These are phyloP conservation scores for Otus sunia DNA, from an alignment of 2,113 vertebrate genomes.

Conservation along the genomic window DNA sequence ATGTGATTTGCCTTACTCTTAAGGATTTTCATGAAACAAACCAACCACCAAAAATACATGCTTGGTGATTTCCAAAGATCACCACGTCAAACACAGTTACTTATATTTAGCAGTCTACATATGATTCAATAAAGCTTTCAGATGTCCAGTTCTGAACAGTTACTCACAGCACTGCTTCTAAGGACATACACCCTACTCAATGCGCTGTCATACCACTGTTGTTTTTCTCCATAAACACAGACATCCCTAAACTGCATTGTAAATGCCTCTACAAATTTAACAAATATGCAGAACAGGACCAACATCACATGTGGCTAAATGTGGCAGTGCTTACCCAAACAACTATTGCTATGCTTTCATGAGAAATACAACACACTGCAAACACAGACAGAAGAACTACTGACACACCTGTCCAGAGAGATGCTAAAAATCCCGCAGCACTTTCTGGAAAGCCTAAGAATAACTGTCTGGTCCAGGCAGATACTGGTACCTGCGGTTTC, in stretches of 20 bases:
- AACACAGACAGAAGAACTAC: accelerated
- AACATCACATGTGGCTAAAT: background rate
- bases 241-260: accelerated
- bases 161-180: background rate
- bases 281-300: background rate
- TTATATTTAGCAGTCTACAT: accelerated
- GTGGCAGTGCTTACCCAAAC: background rate
- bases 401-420: background rate
- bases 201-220: background rate
- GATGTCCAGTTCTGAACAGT: background rate
- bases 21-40: background rate
- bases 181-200: accelerated
- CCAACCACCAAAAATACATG: background rate
- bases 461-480: background rate
- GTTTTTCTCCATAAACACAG: background rate
- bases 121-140: background rate
- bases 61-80: background rate
- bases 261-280: background rate
- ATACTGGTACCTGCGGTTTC: background rate
- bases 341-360: accelerated
- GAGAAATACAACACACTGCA: background rate
- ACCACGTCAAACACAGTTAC: background rate
- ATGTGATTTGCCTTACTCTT: background rate
- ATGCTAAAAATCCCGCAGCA: background rate
- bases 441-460: background rate